phyloP scores from a whole-genome alignment of 2,888 invertebrate species.

The Physocephala rufipes region DNA sequence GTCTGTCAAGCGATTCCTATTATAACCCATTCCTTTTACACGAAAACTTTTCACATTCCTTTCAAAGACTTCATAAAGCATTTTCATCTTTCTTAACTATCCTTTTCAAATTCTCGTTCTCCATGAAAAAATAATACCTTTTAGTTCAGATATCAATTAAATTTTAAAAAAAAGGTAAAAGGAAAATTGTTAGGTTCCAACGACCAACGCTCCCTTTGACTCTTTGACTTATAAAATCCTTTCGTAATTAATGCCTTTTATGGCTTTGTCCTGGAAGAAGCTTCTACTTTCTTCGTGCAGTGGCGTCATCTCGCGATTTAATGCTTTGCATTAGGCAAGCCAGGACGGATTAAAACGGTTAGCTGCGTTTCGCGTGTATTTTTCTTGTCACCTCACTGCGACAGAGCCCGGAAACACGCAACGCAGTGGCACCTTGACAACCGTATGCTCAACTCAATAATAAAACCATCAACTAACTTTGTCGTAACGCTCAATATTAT shows the following conservation, averaged over 20 bases:
- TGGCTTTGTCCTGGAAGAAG: too few species aligned
- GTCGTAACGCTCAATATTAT: neutral
- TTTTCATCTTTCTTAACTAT: neutral
- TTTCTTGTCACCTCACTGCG: neutral
- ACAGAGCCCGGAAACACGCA: conserved; percentile 5
- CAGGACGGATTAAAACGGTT: neutral
- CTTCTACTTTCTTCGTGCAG: too few species aligned
- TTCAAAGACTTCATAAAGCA: neutral
- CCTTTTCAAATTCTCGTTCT: neutral
- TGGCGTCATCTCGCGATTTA: conserved; percentile 5
- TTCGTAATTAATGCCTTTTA: too few species aligned
- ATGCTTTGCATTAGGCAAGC: neutral
- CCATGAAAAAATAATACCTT: neutral
- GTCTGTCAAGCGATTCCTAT: too few species aligned
- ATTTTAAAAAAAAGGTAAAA: neutral
- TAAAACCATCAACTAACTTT: too few species aligned
- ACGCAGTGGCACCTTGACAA: conserved; percentile 18
- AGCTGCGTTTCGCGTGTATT: conserved; percentile 1
- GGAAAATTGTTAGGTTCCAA: neutral
- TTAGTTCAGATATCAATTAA: neutral
- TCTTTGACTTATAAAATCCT: neutral
- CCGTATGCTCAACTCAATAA: conserved; percentile 13
- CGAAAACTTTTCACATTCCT: too few species aligned
- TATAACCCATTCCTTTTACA: too few species aligned
- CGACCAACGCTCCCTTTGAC: neutral